Evolutionary conservation across 2,888 invertebrate species (phyloP), one percentile per base, ranked within the genome.

Genomic region (Steinernema carpocapsae): DNA sequence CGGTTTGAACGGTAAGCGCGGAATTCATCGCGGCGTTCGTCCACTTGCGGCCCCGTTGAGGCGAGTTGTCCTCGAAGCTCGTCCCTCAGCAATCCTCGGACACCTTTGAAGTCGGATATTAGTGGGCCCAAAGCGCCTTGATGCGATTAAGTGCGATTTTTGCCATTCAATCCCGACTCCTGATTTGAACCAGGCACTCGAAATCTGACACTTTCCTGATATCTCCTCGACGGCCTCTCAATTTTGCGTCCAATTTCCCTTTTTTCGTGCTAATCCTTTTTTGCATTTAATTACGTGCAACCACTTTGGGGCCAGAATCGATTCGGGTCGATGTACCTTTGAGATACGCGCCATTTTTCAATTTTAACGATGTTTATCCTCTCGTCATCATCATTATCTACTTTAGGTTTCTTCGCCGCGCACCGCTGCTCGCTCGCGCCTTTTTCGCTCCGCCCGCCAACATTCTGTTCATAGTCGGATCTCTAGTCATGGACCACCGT

Each of bases 401-500:
- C 37, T 64, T 56, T 64, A 64, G 64, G 64, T 64, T 64, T 64
- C 64, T 32, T 32, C 64, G 32, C 17, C 64, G 64, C 64, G 64
- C 64, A 29, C 37, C 64, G 64, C 64, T 32, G 64, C 64, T 32
- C 64, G 64, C 64, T 37, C 64, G 52, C 52, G 52, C 52, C 37
- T 37, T 37, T 14, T 64, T 64, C 14, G 56, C 56, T 48, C 26
- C 56, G 56, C 64, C n/a, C 32, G 70, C 71, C 70, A 76, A 73
- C 48, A 76, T 76, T 76, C 51, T 76, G 48, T 76, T 76, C 70
- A 56, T 76, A 29, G 72, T 76, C 26, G 75, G 76, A 70, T 76
- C 76, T 24, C 76, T 56, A 71, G 51, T 76, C 71, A 76, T 76
- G 76, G 72, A 76, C 45, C 76, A 72, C 71, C 76, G 75, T 26